Conservation (phyloP, 2,888 invertebrate species). For the Timema podura region DNA sequence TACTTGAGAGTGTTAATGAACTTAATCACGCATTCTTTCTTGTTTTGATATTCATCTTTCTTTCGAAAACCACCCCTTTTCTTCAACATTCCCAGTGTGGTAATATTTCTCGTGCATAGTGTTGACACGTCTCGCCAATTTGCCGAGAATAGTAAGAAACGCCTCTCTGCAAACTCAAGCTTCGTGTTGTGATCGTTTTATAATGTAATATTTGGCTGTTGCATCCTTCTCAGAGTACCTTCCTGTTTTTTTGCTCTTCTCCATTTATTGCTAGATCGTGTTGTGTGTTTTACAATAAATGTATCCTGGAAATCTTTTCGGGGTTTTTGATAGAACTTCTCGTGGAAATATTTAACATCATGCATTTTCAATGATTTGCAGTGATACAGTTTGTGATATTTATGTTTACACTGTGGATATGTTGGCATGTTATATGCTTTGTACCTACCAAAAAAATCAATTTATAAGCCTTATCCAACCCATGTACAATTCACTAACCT, state of each 20-base stretch:
- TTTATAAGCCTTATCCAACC: no score
- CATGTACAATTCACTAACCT: no score
- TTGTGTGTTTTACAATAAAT: not conserved
- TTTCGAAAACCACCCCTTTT: conserved; percentile 2
- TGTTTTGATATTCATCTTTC: not conserved
- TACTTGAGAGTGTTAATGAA: not conserved
- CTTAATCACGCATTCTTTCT: no score
- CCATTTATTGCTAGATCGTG: not conserved
- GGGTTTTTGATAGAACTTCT: not conserved
- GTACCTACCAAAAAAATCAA: no score
- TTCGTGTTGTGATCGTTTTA: not conserved
- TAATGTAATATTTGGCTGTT: not conserved
- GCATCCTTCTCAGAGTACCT: not conserved
- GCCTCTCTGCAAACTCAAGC: not conserved
- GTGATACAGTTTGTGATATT: no score
- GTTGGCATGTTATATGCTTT: no score
- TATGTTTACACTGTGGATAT: no score
- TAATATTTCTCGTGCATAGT: not conserved
- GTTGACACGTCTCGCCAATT: not conserved
- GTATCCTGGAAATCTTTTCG: not conserved
- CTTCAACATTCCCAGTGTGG: not conserved
- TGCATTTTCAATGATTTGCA: not conserved
- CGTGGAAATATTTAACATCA: conserved; percentile 2
- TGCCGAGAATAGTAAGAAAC: not conserved
- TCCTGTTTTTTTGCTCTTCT: not conserved